A percentile compares a stretch with the other conserved stretches of the same genome.
Evolutionary conservation across 1,140 invertebrate species (phyloP).

Genomic region (Dinothrombium tinctorium): DNA sequence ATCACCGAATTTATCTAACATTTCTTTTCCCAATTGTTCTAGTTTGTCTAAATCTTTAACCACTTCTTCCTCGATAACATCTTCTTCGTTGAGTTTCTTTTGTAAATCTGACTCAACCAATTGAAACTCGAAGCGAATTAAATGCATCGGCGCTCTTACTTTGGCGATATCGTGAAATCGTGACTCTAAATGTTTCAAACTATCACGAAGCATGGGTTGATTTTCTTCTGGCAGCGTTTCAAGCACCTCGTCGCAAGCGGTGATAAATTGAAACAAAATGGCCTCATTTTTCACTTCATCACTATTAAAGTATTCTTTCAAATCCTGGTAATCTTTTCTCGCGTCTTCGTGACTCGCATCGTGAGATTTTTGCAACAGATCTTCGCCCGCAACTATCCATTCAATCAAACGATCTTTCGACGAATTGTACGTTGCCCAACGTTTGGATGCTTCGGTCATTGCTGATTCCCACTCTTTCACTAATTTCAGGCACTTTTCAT

Average conservation of each 20-base stretch:
- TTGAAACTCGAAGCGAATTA: conserved; percentile 1
- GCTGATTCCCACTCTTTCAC: neutral
- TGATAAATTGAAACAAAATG: neutral
- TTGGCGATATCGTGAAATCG: neutral
- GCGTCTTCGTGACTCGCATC: neutral
- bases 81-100: neutral
- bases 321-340: neutral
- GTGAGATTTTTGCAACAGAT: neutral
- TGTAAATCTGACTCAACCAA: neutral
- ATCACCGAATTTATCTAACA: neutral
- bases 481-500: neutral
- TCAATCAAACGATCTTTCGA: neutral
- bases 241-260: neutral
- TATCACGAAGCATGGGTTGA: neutral
- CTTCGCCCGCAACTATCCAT: neutral
- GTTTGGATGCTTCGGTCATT: neutral
- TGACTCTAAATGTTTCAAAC: neutral
- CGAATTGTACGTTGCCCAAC: neutral
- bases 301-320: neutral
- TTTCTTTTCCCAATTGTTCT: neutral
- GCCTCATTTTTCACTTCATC: neutral
- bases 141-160: neutral
- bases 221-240: neutral
- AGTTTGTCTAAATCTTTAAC: neutral
- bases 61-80: neutral